phyloP scores from a whole-genome alignment of 2,888 invertebrate genomes.

The Schizotus pectinicornis region DNA sequence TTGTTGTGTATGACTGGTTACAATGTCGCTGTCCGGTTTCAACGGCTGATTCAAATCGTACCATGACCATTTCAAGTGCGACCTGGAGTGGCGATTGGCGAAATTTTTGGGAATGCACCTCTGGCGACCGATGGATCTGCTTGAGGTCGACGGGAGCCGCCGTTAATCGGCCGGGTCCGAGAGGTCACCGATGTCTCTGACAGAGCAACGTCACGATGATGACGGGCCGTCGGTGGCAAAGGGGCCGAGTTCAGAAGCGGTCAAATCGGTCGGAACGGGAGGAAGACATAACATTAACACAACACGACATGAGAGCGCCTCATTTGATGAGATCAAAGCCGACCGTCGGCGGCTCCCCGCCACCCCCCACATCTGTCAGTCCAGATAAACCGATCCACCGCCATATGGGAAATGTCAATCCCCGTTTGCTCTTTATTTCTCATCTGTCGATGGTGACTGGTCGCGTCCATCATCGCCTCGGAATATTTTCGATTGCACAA shows the following conservation, averaged over 20 bases:
- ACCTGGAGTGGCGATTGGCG: no score
- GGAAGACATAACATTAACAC: constrained; percentile 56
- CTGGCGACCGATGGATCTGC: no score
- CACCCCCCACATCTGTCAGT: constrained; percentile 43
- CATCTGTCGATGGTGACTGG: constrained; percentile 16
- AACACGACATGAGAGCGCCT: constrained; percentile 55
- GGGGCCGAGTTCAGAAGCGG: constrained; percentile 48
- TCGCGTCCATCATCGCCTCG: constrained; percentile 24
- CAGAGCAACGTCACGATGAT: not conserved
- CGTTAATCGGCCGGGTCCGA: no score
- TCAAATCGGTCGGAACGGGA: constrained; percentile 43
- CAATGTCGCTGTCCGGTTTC: no score
- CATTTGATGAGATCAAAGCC: constrained; percentile 57
- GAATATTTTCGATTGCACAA: constrained; percentile 14
- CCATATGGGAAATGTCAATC: constrained; percentile 34
- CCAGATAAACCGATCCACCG: constrained; percentile 45
- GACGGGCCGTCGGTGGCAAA: constrained; percentile 22
- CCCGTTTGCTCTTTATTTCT: constrained; percentile 33
- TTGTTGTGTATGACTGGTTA: no score
- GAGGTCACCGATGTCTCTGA: no score
- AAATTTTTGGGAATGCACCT: no score
- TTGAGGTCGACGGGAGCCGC: no score
- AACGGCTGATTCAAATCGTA: no score
- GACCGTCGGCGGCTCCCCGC: constrained; percentile 42
- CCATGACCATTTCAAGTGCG: no score